Evolutionary conservation across 2,113 vertebrate genomes (phyloP).

Genomic region (Halcyon senegalensis): DNA sequence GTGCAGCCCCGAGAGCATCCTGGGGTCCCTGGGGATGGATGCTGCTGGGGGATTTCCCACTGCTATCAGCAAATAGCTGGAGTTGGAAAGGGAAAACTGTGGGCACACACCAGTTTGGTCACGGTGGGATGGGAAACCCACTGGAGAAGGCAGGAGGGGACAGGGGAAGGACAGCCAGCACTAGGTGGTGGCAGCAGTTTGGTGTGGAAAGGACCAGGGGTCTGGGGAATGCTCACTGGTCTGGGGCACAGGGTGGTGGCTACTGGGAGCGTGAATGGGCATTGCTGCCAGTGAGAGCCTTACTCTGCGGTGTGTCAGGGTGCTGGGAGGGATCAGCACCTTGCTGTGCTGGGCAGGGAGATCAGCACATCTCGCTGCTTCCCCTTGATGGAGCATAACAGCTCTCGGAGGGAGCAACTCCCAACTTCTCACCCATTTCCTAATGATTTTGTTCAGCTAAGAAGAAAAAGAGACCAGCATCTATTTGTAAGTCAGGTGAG

Average conservation of each 20-base stretch:
- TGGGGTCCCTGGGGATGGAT: neutral
- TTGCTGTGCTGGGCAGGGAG: rapidly evolving
- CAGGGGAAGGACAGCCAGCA: rapidly evolving
- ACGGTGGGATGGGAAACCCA: rapidly evolving
- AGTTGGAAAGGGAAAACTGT: neutral
- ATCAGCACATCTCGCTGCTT: neutral
- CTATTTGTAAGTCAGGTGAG: neutral
- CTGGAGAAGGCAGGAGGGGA: neutral
- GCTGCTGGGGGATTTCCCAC: neutral
- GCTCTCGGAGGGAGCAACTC: neutral
- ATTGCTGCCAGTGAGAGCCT: neutral
- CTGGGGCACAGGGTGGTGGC: neutral
- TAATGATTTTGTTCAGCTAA: neutral
- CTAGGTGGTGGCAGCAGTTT: neutral
- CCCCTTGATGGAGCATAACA: rapidly evolving
- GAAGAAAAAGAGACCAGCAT: neutral
- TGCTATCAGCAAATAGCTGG: neutral
- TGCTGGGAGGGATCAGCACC: neutral
- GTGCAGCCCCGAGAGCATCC: neutral
- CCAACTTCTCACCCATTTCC: neutral
- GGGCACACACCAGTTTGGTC: neutral
- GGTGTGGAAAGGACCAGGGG: neutral
- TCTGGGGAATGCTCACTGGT: neutral
- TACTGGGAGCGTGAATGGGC: neutral
- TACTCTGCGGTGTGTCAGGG: rapidly evolving